These are phyloP conservation scores for Dendropsophus ebraccatus DNA, from an alignment of 2,113 vertebrate genomes.

Conservation along the genomic window DNA sequence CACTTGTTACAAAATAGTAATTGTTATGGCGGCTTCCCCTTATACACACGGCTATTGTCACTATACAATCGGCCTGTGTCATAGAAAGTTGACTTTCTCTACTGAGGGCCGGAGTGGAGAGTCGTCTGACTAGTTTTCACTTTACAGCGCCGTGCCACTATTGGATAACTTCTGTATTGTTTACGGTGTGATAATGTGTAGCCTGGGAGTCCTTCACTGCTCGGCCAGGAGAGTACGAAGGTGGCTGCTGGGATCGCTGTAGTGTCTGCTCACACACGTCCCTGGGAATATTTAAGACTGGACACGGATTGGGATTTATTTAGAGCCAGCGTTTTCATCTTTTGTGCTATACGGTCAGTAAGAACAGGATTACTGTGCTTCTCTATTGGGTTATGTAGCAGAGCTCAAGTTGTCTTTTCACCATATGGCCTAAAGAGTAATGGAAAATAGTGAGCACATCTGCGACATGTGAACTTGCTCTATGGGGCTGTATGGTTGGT, in stretches of 20 bases:
- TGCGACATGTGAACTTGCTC: too few relatives aligned
- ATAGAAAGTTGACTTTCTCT: neutral
- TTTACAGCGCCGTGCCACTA: neutral
- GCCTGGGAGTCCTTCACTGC: neutral
- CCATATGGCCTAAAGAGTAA: neutral
- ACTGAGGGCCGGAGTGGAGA: constrained; percentile 17
- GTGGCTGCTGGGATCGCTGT: neutral
- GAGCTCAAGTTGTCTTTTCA: neutral
- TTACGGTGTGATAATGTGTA: constrained; percentile 14
- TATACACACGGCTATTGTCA: constrained; percentile 19
- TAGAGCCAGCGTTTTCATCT: neutral
- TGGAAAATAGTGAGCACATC: too few relatives aligned
- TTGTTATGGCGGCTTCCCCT: too few relatives aligned
- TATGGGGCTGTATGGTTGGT: too few relatives aligned
- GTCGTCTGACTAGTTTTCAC: constrained; percentile 40
- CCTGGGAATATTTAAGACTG: neutral
- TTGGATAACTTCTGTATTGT: constrained; percentile 18
- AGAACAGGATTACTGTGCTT: neutral
- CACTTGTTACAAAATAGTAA: too few relatives aligned
- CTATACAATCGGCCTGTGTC: constrained; percentile 10
- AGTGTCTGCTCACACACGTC: neutral
- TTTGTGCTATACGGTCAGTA: neutral
- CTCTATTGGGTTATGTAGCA: neutral
- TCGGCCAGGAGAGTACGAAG: neutral
- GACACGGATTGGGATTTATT: neutral